Percentiles rank a stretch among this genome's conserved stretches.
phyloP scores from a whole-genome alignment of 2,113 vertebrate species.

The Pseudopodoces humilis region DNA sequence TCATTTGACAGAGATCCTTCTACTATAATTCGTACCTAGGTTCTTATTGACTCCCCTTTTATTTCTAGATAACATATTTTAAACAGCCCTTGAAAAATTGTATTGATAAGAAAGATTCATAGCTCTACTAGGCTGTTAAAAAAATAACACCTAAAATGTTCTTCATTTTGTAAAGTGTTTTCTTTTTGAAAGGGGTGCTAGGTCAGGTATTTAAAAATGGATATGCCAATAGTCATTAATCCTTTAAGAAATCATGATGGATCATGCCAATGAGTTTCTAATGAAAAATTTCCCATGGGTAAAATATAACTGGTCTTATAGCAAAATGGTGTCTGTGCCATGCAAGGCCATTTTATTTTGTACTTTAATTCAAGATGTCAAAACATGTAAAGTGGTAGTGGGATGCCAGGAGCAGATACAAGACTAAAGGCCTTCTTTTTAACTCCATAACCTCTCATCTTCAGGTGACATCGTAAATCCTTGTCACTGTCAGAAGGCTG shows the following conservation, averaged over 20 bases:
- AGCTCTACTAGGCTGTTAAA: not conserved
- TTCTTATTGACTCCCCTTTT: not conserved
- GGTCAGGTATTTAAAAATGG: not conserved
- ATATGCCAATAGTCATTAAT: not conserved
- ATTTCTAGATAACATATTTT: not conserved
- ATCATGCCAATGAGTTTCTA: not conserved
- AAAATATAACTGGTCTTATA: not conserved
- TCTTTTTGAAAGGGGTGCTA: not conserved
- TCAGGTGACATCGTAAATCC: constrained; percentile 56
- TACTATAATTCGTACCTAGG: not conserved
- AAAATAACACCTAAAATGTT: not conserved
- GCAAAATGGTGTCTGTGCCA: not conserved
- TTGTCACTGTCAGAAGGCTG: not conserved
- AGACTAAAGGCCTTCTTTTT: not conserved
- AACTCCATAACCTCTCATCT: constrained; percentile 11
- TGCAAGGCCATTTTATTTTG: not conserved
- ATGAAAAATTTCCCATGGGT: not conserved
- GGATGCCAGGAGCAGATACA: not conserved
- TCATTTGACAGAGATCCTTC: not conserved
- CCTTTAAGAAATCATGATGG: not conserved
- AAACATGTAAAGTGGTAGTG: not conserved
- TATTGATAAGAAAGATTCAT: not conserved
- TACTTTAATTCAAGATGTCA: not conserved
- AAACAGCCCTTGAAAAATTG: not conserved
- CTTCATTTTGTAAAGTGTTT: not conserved